Evolutionary conservation across 2,888 invertebrate genomes (phyloP).

Genomic region (Sphaerophoria rueppellii): DNA sequence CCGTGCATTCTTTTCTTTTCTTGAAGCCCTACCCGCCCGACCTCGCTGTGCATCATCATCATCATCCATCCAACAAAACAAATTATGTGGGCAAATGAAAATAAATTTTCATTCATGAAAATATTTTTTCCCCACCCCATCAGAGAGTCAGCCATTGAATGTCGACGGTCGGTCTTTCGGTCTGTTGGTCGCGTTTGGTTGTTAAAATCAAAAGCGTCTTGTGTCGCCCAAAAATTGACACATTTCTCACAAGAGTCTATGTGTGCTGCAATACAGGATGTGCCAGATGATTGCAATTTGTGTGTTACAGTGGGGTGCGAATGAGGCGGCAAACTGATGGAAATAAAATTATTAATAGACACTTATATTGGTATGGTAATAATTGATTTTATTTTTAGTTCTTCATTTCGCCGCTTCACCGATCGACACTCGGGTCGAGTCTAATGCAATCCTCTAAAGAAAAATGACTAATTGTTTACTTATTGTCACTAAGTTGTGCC

Average conservation of each 20-base stretch:
- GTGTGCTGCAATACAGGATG: slow-evolving; percentile 68
- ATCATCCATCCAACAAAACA: slow-evolving; percentile 56
- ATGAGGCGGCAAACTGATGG: slow-evolving; percentile 16
- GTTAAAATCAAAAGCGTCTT: not conserved
- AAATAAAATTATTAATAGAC: slow-evolving; percentile 67
- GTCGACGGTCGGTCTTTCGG: not conserved
- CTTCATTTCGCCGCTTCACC: not conserved
- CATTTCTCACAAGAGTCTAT: slow-evolving; percentile 37
- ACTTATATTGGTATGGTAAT: slow-evolving; percentile 68
- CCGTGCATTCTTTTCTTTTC: slow-evolving; percentile 11
- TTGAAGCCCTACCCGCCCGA: not conserved
- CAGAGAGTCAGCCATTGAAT: not conserved
- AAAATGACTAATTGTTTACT: slow-evolving; percentile 71
- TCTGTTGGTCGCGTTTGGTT: not conserved
- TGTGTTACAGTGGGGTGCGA: not conserved
- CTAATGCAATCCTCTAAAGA: slow-evolving; percentile 47
- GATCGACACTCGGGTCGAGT: not conserved
- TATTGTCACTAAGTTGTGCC: slow-evolving; percentile 21
- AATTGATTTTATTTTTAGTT: slow-evolving; percentile 73
- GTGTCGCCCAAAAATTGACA: slow-evolving; percentile 69
- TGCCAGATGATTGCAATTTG: slow-evolving; percentile 35
- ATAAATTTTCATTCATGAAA: slow-evolving; percentile 74
- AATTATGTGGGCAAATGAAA: slow-evolving; percentile 72
- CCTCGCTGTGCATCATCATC: slow-evolving; percentile 13
- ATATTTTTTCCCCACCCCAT: slow-evolving; percentile 62